Conservation (phyloP, 1,140 invertebrate species). For the Ips nitidus region DNA sequence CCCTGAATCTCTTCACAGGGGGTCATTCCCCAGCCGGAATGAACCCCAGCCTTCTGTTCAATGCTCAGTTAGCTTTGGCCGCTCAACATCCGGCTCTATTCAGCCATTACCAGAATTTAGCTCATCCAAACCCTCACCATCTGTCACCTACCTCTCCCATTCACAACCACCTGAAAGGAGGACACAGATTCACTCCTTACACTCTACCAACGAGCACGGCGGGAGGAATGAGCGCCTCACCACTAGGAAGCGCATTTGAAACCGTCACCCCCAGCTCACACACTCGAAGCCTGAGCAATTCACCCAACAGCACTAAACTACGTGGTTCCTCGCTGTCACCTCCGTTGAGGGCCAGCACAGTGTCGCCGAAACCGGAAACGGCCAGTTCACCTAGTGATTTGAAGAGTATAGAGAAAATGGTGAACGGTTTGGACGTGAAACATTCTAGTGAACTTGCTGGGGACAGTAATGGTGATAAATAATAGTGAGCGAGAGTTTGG, state of each 20-base stretch:
- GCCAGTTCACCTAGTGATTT: conserved; percentile 69
- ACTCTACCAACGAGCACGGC: conserved; percentile 61
- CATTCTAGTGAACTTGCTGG: conserved; percentile 39
- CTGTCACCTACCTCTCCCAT: conserved; percentile 54
- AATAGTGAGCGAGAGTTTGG: conserved; percentile 39
- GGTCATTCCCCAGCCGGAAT: conserved; percentile 59
- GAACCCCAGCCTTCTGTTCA: conserved; percentile 77
- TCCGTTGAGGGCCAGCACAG: conserved; percentile 55
- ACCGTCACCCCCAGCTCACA: conserved; percentile 73
- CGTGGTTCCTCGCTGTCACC: conserved; percentile 57
- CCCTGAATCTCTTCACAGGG: conserved; percentile 61
- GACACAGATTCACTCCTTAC: conserved; percentile 83
- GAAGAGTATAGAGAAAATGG: conserved; percentile 96
- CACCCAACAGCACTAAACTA: conserved; percentile 55
- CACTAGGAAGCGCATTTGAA: conserved; percentile 78
- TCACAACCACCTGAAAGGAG: conserved; percentile 56
- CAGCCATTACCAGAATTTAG: conserved; percentile 64
- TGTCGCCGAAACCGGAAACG: conserved; percentile 49
- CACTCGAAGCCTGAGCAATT: conserved; percentile 67
- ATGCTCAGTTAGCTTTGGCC: conserved; percentile 78
- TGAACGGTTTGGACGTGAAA: conserved; percentile 87
- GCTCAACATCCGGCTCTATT: conserved; percentile 77
- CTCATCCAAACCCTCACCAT: conserved; percentile 57
- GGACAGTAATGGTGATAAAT: conserved; percentile 44
- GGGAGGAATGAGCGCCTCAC: conserved; percentile 54